Conservation (phyloP, 2,113 vertebrate species). For the Sinosuthora webbiana region DNA sequence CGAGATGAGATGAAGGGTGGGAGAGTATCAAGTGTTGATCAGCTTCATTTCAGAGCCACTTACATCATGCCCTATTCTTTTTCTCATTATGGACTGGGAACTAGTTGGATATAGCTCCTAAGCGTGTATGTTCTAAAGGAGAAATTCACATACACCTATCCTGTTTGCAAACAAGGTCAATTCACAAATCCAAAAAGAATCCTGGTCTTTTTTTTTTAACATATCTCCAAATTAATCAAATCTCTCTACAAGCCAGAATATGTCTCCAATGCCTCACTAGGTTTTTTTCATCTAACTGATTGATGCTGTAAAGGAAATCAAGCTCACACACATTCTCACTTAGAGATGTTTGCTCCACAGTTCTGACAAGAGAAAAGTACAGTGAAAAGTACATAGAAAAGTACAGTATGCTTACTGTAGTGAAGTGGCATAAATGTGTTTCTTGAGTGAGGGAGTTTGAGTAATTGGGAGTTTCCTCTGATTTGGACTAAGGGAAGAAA, state of each 20-base stretch:
- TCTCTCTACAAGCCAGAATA: neutral
- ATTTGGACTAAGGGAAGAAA: neutral
- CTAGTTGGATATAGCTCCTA: rapidly evolving
- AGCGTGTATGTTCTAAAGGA: neutral
- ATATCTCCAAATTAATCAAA: neutral
- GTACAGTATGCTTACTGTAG: neutral
- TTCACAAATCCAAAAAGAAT: neutral
- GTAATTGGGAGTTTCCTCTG: neutral
- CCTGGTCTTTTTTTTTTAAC: neutral
- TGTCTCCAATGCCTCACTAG: neutral
- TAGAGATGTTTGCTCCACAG: conserved; percentile 3
- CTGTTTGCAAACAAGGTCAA: neutral
- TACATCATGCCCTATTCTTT: neutral
- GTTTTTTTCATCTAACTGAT: neutral
- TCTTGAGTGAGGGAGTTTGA: neutral
- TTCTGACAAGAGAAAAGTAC: conserved; percentile 34
- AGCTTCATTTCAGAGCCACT: neutral
- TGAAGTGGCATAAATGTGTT: neutral
- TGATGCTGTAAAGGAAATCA: conserved; percentile 16
- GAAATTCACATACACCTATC: rapidly evolving
- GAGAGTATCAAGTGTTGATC: neutral
- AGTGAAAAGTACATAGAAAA: conserved; percentile 25
- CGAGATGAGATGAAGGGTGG: neutral
- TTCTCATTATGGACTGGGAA: neutral
- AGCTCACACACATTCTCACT: conserved; percentile 10